Evolutionary conservation across 1,140 invertebrate genomes (phyloP), one percentile per base, ranked within the genome.

Genomic region (Sinonovacula constricta): DNA sequence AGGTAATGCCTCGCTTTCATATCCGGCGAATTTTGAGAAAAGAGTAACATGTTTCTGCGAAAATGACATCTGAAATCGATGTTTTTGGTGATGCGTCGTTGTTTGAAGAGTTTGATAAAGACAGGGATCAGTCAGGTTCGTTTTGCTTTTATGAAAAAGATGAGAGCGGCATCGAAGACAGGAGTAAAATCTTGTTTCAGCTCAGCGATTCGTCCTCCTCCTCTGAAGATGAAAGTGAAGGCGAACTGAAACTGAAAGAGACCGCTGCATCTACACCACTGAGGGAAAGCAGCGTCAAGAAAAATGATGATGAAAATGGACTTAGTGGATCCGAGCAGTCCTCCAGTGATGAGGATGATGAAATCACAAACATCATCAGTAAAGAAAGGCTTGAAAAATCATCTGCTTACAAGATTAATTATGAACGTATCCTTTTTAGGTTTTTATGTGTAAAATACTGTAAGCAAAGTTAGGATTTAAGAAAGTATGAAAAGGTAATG

Each of bases 41-140:
- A n/a, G n/a, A n/a, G n/a, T n/a, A n/a, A n/a, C n/a, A n/a, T n/a
- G n/a, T n/a, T n/a, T n/a, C n/a, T n/a, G n/a, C n/a, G n/a, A n/a
- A n/a, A n/a, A n/a, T n/a, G n/a, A n/a, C n/a, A n/a, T n/a, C n/a
- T n/a, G n/a, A n/a, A n/a, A n/a, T n/a, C 24, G 81, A 82, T 65
- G 60, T 87, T 10, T 87, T 88, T 79, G 86, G 86, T n/a, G 86
- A 88, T 82, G 77, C 83, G 2, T 81, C 79, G 28, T 76, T 89
- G 26, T 89, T 89, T 81, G 84, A 83, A 1, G 88, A 88, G 80
- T 89, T 89, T 81, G 87, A 89, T 34, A 88, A 86, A 78, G 85
- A 86, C 14, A 70, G 88, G 31, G 78, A 84, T 26, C 79, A 82
- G 2, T 57, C 80, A 36, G 74, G 76, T 14, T 84, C 81, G 33